These are phyloP conservation scores for Notarius quadriscutis DNA, from an alignment of 2,113 vertebrate species.

Conservation along the genomic window DNA sequence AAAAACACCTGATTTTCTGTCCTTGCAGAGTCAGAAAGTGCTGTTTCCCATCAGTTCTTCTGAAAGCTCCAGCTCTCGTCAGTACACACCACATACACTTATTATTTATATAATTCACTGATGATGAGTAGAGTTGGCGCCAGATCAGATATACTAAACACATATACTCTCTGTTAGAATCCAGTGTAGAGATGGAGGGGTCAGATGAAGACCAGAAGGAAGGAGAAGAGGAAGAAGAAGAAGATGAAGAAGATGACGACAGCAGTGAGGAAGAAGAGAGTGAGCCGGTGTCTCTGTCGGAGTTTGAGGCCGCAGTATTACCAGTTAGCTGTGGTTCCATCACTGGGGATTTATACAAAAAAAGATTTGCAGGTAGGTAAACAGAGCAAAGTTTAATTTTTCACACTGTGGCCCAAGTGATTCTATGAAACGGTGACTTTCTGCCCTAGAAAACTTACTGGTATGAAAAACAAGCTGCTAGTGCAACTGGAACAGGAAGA, in stretches of 20 bases:
- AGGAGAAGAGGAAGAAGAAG: slow-evolving; percentile 30
- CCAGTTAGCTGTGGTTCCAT: slow-evolving; percentile 60
- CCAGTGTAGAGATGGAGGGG: not conserved
- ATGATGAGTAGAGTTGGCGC: not conserved
- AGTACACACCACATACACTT: not conserved
- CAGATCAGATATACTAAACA: not conserved
- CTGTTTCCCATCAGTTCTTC: not conserved
- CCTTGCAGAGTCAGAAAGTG: slow-evolving; percentile 23
- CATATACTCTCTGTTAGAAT: not conserved
- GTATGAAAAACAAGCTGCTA: not conserved
- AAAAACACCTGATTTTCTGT: not conserved
- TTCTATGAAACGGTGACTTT: not conserved
- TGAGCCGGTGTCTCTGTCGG: not conserved
- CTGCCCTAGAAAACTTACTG: not conserved
- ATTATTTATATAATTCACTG: not conserved
- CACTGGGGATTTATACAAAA: slow-evolving; percentile 55
- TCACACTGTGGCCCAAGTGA: not conserved
- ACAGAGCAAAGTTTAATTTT: not conserved
- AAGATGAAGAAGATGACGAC: not conserved
- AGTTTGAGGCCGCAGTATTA: slow-evolving; percentile 43
- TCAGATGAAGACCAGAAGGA: not conserved
- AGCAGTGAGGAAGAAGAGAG: not conserved
- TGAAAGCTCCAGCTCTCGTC: slow-evolving; percentile 38
- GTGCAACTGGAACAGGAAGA: too few relatives aligned
- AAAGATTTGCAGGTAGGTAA: slow-evolving; percentile 67